These are phyloP conservation scores for Zeus faber DNA, from an alignment of 2,113 vertebrate genomes.

Conservation along the genomic window DNA sequence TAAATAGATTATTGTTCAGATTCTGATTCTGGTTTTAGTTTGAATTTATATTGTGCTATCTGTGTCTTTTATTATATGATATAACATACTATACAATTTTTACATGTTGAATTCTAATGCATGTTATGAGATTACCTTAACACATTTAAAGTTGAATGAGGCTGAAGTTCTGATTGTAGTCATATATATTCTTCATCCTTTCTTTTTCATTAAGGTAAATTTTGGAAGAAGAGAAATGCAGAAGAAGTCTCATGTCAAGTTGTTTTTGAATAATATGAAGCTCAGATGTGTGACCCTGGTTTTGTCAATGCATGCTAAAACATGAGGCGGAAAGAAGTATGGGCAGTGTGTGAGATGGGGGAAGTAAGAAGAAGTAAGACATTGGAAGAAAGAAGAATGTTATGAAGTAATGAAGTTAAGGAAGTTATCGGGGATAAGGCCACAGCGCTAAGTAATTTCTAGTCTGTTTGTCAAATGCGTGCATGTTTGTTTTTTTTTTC, in stretches of 20 bases:
- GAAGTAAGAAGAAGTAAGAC: constrained; percentile 99
- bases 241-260: constrained; percentile 98
- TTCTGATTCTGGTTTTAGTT: not conserved
- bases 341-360: constrained; percentile 96
- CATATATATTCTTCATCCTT: constrained; percentile 99
- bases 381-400: constrained; percentile 99
- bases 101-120: constrained; percentile 29
- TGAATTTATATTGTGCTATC: not conserved
- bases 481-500: constrained; percentile 92
- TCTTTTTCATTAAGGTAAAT: constrained; percentile 99
- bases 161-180: constrained; percentile 75
- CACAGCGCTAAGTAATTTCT: constrained; percentile 98
- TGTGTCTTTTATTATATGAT: not conserved
- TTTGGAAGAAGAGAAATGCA: constrained; percentile 97
- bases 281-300: constrained; percentile 98
- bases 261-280: constrained; percentile 97
- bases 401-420: constrained; percentile 88
- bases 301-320: constrained; percentile 99
- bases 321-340: constrained; percentile 95
- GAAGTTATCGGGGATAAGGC: constrained; percentile 99
- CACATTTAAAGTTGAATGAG: constrained; percentile 52
- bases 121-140: constrained; percentile 47
- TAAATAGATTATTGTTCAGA: not conserved
- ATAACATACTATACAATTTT: constrained; percentile 1
- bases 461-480: constrained; percentile 96